Base-by-base conservation (phyloP, 2,888 invertebrate genomes). In the Antheraea assamensis region DNA sequence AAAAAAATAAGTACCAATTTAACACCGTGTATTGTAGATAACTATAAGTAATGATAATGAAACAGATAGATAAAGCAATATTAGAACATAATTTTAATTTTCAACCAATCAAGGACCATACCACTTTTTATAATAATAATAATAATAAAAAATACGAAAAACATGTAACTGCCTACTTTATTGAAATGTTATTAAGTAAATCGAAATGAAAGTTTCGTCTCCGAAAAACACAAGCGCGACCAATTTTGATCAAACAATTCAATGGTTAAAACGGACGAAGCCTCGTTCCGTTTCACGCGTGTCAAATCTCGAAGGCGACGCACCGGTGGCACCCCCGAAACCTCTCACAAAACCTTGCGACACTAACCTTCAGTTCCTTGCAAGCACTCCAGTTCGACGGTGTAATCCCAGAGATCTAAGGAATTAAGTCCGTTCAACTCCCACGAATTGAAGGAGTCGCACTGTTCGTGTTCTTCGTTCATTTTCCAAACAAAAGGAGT, bases 321-420 rank as follows among this genome's bases (percentile, higher is more conserved):
- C 19, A 82, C 75, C 78, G 78, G 74, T 75, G 73, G 78, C 77
- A 78, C 78, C 76, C 75, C 70, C 75, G 76, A 77, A 58, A 82
- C 88, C 90, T 85, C 90, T 90, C 90, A 88, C 88, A 82, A 81
- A 86, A 84, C 84, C 89, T 93, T 92, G 89, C 89, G 86, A 83
- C 83, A 90, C 93, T 90, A 90, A 97, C 97, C 97, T 97, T 97
- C 96, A 78, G 96, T 96, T 83, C 97, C 97, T 88, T 96, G 96
- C 82, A 97, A 94, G 89, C 97, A 97, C 88, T 97, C 97, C 91
- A 97, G 92, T 88, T 97, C 97, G 82, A 97, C 97, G 71, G 97
- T 97, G 88, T 97, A 98, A 95, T 97, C 97, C 97, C 97, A 98
- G 84, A 96, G 96, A 88, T 97, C 97, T 89, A 97, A 90, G 72